Conservation (phyloP, 2,113 vertebrate genomes). For the Morone saxatilis region DNA sequence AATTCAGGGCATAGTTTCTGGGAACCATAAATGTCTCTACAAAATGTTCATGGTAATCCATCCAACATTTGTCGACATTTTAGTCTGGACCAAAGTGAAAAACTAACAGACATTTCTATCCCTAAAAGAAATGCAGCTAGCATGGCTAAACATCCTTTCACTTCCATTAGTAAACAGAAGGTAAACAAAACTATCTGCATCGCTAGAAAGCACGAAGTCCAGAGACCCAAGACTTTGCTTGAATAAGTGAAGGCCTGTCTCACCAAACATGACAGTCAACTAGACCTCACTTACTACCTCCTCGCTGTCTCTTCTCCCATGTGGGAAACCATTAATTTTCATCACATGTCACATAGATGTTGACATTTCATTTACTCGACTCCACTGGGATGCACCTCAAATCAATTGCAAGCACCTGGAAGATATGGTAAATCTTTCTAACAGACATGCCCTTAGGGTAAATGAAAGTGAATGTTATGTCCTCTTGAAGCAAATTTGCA, state of each 20-base stretch:
- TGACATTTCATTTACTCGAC: constrained; percentile 76
- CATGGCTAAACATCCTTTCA: too few relatives aligned
- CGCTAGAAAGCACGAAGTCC: too few relatives aligned
- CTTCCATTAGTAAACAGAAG: too few relatives aligned
- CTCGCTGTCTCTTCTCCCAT: constrained; percentile 12
- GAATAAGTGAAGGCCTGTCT: constrained; percentile 43
- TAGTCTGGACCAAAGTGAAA: not conserved
- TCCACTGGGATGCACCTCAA: constrained; percentile 62
- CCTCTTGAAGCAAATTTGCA: constrained; percentile 41
- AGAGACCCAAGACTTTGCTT: not conserved
- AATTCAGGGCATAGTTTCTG: not conserved
- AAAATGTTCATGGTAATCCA: not conserved
- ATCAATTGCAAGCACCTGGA: constrained; percentile 66
- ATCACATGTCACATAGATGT: constrained; percentile 62
- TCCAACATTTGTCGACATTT: not conserved
- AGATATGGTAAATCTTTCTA: constrained; percentile 60
- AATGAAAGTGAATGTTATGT: constrained; percentile 24
- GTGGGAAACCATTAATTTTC: constrained; percentile 65
- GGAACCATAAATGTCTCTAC: not conserved
- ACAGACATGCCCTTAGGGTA: constrained; percentile 48
- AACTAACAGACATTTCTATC: not conserved
- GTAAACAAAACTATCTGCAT: too few relatives aligned
- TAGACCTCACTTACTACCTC: not conserved
- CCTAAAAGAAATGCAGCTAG: not conserved
- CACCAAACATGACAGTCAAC: constrained; percentile 61